Percentiles rank a stretch among this genome's conserved stretches.
Evolutionary conservation across 2,797 vertebrate species (phyloP).

Genomic region (Yasuhikotakia modesta): DNA sequence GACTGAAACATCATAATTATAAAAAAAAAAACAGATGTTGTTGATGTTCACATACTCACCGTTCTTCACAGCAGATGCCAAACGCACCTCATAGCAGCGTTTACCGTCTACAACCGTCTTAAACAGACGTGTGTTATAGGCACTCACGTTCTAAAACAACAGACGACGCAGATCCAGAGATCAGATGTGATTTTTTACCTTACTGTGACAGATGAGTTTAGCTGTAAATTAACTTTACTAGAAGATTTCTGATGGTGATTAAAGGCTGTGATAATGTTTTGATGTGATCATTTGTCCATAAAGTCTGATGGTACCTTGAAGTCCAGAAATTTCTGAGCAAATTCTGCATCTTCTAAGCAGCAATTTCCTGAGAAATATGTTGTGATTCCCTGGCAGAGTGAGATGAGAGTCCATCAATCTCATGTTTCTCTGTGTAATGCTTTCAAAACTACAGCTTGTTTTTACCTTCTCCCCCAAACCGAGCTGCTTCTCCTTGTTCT

Average conservation of each 20-base stretch:
- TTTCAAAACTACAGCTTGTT: not conserved
- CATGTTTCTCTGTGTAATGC: not conserved
- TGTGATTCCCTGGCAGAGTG: constrained; percentile 81
- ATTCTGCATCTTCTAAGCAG: constrained; percentile 85
- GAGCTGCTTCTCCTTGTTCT: constrained; percentile 84
- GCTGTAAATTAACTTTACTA: too few species aligned
- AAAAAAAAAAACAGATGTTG: not conserved
- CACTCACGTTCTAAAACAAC: constrained; percentile 83
- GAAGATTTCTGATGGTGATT: not conserved
- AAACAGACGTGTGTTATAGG: constrained; percentile 92
- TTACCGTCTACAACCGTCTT: constrained; percentile 77
- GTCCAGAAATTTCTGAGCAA: constrained; percentile 89
- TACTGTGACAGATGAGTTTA: too few species aligned
- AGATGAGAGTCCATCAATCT: not conserved
- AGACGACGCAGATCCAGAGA: not conserved
- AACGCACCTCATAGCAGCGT: constrained; percentile 83
- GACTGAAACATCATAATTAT: too few species aligned
- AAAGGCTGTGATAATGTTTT: not conserved
- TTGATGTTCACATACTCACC: constrained; percentile 67
- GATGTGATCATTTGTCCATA: not conserved
- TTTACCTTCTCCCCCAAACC: constrained; percentile 85
- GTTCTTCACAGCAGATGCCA: constrained; percentile 83
- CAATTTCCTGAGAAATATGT: constrained; percentile 93
- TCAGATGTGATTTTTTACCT: not conserved
- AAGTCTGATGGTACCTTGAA: constrained; percentile 77